Evolutionary conservation across 2,113 vertebrate genomes (phyloP).

Genomic region (Mormyrus lacerda): DNA sequence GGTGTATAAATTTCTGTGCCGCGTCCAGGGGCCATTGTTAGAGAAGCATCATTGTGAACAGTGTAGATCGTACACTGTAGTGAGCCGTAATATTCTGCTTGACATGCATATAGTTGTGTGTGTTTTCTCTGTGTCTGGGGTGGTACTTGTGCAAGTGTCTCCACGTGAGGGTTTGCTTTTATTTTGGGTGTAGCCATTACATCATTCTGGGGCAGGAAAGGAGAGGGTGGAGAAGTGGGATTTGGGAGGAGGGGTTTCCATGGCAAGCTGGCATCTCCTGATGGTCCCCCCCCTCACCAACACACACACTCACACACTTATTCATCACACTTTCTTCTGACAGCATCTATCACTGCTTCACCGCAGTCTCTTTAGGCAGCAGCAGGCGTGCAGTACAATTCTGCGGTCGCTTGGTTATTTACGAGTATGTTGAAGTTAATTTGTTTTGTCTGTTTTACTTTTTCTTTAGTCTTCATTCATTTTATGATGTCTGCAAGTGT

Average conservation of each 20-base stretch:
- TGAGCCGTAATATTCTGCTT: background rate
- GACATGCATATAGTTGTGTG: background rate
- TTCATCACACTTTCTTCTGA: background rate
- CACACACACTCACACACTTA: background rate
- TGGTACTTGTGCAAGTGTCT: background rate
- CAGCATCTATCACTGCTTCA: background rate
- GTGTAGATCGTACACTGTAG: no score
- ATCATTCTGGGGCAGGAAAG: slow-evolving; percentile 31
- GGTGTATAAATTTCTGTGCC: background rate
- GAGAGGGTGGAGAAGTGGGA: slow-evolving; percentile 7
- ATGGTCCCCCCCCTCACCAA: background rate
- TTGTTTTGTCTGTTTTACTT: background rate
- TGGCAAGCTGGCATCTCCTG: background rate
- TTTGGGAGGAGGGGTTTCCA: slow-evolving; percentile 15
- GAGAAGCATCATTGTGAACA: background rate
- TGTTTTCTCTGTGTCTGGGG: background rate
- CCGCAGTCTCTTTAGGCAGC: background rate
- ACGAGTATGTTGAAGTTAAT: background rate
- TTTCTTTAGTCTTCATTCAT: background rate
- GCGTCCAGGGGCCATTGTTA: background rate
- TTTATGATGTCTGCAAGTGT: background rate
- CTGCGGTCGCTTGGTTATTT: background rate
- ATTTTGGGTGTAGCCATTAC: slow-evolving; percentile 47
- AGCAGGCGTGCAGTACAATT: background rate
- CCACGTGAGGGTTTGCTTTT: slow-evolving; percentile 37